Evolutionary conservation across 1,140 invertebrate genomes (phyloP), one percentile per base, ranked within the genome.

Genomic region (Drosophila trapezifrons): DNA sequence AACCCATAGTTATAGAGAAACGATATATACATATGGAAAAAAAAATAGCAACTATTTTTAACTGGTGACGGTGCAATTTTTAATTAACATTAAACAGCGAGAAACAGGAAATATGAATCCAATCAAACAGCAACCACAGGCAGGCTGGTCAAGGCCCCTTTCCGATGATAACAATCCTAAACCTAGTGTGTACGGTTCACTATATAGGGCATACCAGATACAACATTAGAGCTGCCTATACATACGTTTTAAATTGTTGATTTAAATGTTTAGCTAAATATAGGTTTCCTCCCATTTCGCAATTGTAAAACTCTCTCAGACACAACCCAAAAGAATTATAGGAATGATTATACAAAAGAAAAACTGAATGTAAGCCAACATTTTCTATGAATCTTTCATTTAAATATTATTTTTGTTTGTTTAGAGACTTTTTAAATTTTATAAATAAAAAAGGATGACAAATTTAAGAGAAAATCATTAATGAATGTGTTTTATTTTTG

Each of bases 41-140:
- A 3, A 60, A 57, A 70, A 75, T 85, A 85, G 63, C 69, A 87
- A 86, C 84, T 69, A 84, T 64, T 76, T 69, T 74, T 76, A 87
- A 83, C 76, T 83, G 83, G 83, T 87, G 83, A 89, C 72, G 83
- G 83, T 87, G 83, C 84, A 87, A 87, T 87, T 87, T 87, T 89
- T 87, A 89, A 89, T 80, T 82, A 73, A 76, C 45, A 56, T 81
- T 81, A 42, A 70, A 77, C 20, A 84, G 57, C 58, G 51, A 79
- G 67, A 70, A 49, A 70, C 40, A 56, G 55, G 49, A 54, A 43
- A 52, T 37, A 46, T 42, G 45, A 71, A 70, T 64, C 65, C 80
- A 79, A 80, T 79, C 55, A 79, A 66, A 22, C 38, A 71, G 66
- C 42, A 47, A 47, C 56, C 20, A 66, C 49, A 62, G 75, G 63